Conservation (phyloP, 2,888 invertebrate genomes). For the Nyleta sp. region DNA sequence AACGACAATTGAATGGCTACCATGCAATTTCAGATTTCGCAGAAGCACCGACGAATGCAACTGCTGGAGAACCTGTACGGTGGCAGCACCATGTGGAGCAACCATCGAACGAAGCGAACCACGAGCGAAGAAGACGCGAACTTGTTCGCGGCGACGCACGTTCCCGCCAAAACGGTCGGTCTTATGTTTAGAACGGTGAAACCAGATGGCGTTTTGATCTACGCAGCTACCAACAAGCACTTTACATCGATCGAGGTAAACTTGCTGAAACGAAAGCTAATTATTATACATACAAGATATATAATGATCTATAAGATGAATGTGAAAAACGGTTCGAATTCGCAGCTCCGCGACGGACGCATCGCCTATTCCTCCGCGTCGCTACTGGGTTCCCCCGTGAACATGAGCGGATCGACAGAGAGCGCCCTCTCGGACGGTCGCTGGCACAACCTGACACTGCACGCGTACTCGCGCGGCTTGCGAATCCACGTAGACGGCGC, state of each 20-base stretch:
- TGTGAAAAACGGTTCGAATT: neutral
- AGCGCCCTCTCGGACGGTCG: conserved; percentile 89
- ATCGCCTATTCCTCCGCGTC: conserved; percentile 88
- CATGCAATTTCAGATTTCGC: conserved; percentile 85
- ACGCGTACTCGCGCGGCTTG: conserved; percentile 88
- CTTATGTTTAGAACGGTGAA: conserved; percentile 92
- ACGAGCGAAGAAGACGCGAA: conserved; percentile 69
- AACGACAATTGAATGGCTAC: no score
- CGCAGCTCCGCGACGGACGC: conserved; percentile 87
- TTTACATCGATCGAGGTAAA: conserved; percentile 90
- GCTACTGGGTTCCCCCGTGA: conserved; percentile 89
- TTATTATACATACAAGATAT: no score
- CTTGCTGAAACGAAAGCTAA: no score
- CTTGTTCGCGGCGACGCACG: conserved; percentile 70
- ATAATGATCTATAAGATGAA: no score
- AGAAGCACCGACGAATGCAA: conserved; percentile 94
- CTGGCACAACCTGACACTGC: conserved; percentile 95
- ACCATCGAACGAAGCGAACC: conserved; percentile 71
- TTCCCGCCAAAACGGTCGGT: conserved; percentile 89
- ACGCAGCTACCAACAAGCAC: conserved; percentile 93
- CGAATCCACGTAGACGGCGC: conserved; percentile 88
- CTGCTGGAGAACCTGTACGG: conserved; percentile 91
- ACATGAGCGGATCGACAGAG: conserved; percentile 89
- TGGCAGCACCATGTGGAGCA: conserved; percentile 88
- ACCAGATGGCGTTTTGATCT: conserved; percentile 91